phyloP scores from a whole-genome alignment of 1,140 invertebrate species.

The Dinoponera quadriceps region DNA sequence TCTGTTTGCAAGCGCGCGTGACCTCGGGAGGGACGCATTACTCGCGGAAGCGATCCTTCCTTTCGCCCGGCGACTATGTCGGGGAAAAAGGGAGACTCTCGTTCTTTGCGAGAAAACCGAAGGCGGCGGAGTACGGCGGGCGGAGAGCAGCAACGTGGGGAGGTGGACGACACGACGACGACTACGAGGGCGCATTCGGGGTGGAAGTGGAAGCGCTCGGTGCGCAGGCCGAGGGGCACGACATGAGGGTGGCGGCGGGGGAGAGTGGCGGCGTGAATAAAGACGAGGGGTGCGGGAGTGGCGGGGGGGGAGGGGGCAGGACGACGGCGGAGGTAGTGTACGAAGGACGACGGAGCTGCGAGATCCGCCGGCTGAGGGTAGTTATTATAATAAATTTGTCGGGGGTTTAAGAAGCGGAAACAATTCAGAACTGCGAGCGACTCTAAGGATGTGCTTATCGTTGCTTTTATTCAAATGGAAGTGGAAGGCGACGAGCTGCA shows the following conservation, averaged over 20 bases:
- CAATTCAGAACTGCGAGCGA: constrained; percentile 85
- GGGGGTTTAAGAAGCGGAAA: constrained; percentile 85
- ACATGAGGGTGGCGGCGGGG: constrained; percentile 20
- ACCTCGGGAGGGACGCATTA: constrained; percentile 65
- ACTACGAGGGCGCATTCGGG: constrained; percentile 62
- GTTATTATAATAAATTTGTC: constrained; percentile 86
- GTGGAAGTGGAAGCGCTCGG: constrained; percentile 41
- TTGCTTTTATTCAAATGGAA: constrained; percentile 85
- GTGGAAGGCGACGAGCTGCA: constrained; percentile 81
- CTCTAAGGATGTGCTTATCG: constrained; percentile 85
- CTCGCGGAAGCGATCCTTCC: constrained; percentile 72
- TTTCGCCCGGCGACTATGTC: constrained; percentile 70
- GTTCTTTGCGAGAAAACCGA: constrained; percentile 61
- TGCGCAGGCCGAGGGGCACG: constrained; percentile 48
- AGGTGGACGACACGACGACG: constrained; percentile 54
- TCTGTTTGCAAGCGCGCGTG: too few relatives aligned
- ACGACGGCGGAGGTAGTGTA: constrained; percentile 60
- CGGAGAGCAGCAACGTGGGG: constrained; percentile 62
- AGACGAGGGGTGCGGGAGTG: constrained; percentile 40
- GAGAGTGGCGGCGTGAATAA: constrained; percentile 52
- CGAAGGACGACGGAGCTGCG: constrained; percentile 67
- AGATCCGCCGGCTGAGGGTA: constrained; percentile 82
- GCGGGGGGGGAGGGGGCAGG: constrained; percentile 57
- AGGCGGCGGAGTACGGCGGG: constrained; percentile 51
- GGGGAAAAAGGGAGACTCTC: constrained; percentile 60